phyloP scores from a whole-genome alignment of 92 coral and sea anemone species.

The Epizoanthus ramosus region DNA sequence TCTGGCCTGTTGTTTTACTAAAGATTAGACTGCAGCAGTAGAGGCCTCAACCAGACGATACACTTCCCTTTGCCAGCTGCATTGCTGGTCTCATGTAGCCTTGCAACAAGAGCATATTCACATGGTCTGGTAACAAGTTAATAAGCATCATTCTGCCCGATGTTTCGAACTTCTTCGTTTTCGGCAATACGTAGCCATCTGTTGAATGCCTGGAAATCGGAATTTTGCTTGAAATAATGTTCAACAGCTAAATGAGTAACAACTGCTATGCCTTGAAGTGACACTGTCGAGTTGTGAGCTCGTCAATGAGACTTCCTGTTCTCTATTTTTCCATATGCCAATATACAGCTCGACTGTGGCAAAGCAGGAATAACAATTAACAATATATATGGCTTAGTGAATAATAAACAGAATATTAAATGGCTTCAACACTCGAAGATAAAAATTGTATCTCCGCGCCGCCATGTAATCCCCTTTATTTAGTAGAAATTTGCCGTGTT shows the following conservation, averaged over 20 bases:
- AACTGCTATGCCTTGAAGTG: constrained; percentile 32
- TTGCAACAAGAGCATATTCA: constrained; percentile 49
- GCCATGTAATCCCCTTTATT: too few species aligned
- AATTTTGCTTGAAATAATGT: constrained; percentile 34
- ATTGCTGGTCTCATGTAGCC: constrained; percentile 61
- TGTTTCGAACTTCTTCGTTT: constrained; percentile 41
- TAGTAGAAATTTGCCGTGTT: too few species aligned
- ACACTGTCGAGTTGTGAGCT: neutral
- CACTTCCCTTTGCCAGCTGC: constrained; percentile 41
- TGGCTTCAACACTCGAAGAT: too few species aligned
- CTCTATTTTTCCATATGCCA: neutral
- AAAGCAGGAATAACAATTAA: neutral
- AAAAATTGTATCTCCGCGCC: too few species aligned
- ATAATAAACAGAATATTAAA: too few species aligned
- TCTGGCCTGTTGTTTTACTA: constrained; percentile 48
- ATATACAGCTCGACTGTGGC: too few species aligned
- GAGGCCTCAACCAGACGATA: constrained; percentile 44
- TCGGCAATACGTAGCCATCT: constrained; percentile 52
- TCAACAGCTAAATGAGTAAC: constrained; percentile 48
- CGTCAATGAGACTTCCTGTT: neutral
- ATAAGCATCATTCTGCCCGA: constrained; percentile 35
- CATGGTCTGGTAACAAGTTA: constrained; percentile 31
- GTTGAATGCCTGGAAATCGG: constrained; percentile 37
- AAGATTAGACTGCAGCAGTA: constrained; percentile 46
- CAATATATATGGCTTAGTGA: too few species aligned